Base-by-base conservation (phyloP, 2,888 invertebrate species). In the Lithosia quadra region DNA sequence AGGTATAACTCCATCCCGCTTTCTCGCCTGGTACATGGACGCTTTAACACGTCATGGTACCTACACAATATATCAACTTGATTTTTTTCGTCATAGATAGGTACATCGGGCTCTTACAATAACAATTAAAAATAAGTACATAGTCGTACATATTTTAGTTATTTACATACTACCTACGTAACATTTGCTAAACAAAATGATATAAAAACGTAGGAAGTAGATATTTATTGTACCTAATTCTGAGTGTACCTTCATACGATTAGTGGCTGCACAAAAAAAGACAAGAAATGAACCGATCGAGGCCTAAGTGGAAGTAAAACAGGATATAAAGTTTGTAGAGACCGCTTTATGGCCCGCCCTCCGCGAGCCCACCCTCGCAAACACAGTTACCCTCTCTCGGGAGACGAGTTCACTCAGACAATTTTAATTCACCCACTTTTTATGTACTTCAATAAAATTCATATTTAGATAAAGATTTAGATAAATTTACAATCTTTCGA, bases 241-340 rank as follows among this genome's bases (percentile, higher is more conserved):
- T 2, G 55, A 55, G 21, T 28, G 13, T 53, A 63, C 1, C 21
- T 49, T 18, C n/a, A 4, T 43, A 43, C 15, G 39, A 39, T 39
- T 39, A 43, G 43, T 43, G 43, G 43, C 18, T 18, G 5, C 39
- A 43, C 43, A 28, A 28, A 49, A 43, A 43, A 49, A n/a, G n/a
- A n/a, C n/a, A 18, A 49, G 49, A 49, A 49, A 49, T 49, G 60
- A 18, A 22, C 60, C 65, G 67, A 74, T 24, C 59, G 67, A 80
- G 74, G 82, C 81, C 83, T 87, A 91, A 90, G 78, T 88, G 85
- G 88, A 86, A 86, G 82, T 88, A 89, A 90, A 91, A 78, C 81
- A 76, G 81, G 82, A 87, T 84, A 86, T 90, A 89, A 90, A 90
- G 87, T 83, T 83, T 67, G 68, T 71, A 75, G 56, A 69, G 74